Conservation (phyloP, 2,888 invertebrate genomes). For the Chymomyza fuscimana region DNA sequence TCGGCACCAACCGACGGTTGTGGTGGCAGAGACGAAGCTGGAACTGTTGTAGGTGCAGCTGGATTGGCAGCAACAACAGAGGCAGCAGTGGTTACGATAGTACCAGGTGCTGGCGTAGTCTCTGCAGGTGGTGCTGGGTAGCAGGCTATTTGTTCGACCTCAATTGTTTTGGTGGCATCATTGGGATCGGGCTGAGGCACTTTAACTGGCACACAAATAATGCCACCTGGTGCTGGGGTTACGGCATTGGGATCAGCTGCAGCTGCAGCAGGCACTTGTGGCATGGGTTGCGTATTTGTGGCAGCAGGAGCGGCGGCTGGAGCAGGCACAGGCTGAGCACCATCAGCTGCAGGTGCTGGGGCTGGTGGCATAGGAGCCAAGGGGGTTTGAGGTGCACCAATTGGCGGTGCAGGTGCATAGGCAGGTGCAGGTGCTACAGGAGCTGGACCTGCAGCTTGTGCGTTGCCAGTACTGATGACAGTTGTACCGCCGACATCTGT, state of each 20-base stretch:
- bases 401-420: constrained; percentile 2
- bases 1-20: constrained; percentile 17
- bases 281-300: constrained; percentile 9
- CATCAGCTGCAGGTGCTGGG: no score
- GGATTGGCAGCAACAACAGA: background rate
- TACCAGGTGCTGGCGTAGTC: constrained; percentile 10
- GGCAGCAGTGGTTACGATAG: constrained; percentile 10
- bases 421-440: constrained; percentile 27
- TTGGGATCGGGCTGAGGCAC: constrained; percentile 76
- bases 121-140: constrained; percentile 76
- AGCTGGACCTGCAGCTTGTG: constrained; percentile 14
- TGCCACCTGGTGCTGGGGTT: constrained; percentile 64
- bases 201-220: constrained; percentile 76
- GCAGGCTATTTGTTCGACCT: constrained; percentile 76
- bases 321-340: constrained; percentile 9
- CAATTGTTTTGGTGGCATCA: constrained; percentile 75
- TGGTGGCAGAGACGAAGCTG: background rate
- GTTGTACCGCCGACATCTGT: constrained; percentile 70
- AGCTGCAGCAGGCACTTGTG: constrained; percentile 15
- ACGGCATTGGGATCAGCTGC: constrained; percentile 37
- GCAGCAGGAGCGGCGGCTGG: constrained; percentile 19
- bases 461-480: constrained; percentile 61
- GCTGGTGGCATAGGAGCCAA: constrained; percentile 25
- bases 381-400: constrained; percentile 10
- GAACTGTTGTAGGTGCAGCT: background rate